Evolutionary conservation across 2,797 vertebrate species (phyloP).

Genomic region (Alcedo atthis): DNA sequence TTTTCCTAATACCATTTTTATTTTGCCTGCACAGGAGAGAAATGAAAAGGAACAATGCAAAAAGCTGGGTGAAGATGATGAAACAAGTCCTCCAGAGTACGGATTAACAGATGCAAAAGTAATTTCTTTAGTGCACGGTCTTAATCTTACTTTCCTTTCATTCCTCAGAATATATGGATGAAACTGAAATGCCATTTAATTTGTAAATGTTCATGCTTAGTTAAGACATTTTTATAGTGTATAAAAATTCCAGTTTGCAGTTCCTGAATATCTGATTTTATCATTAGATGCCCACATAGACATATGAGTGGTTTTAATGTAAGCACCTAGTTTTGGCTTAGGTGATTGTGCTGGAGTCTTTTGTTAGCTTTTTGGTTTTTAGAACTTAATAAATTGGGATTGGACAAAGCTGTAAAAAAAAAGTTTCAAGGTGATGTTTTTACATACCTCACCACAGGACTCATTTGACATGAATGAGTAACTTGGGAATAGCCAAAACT

Average conservation of each 20-base stretch:
- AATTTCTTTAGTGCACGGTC: neutral
- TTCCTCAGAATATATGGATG: neutral
- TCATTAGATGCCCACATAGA: neutral
- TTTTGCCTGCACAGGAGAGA: slow-evolving; percentile 69
- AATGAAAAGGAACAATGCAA: slow-evolving; percentile 63
- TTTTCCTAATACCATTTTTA: neutral
- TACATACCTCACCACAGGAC: too few species aligned
- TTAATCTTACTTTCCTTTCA: neutral
- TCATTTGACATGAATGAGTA: neutral
- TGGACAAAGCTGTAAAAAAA: neutral
- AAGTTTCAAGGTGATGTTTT: neutral
- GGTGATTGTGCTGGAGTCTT: neutral
- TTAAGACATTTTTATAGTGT: neutral
- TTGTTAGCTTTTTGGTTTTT: neutral
- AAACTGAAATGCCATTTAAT: neutral
- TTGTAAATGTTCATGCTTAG: neutral
- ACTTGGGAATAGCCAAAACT: neutral
- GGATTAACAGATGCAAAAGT: slow-evolving; percentile 75
- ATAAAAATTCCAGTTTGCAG: neutral
- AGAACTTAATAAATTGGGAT: neutral
- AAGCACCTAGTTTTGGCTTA: neutral
- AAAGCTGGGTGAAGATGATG: slow-evolving; percentile 80
- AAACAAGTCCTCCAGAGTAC: slow-evolving; percentile 79
- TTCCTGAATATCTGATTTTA: neutral
- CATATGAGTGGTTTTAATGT: neutral